Evolutionary conservation across 1,140 invertebrate genomes (phyloP).

Genomic region (Augochlora pura): DNA sequence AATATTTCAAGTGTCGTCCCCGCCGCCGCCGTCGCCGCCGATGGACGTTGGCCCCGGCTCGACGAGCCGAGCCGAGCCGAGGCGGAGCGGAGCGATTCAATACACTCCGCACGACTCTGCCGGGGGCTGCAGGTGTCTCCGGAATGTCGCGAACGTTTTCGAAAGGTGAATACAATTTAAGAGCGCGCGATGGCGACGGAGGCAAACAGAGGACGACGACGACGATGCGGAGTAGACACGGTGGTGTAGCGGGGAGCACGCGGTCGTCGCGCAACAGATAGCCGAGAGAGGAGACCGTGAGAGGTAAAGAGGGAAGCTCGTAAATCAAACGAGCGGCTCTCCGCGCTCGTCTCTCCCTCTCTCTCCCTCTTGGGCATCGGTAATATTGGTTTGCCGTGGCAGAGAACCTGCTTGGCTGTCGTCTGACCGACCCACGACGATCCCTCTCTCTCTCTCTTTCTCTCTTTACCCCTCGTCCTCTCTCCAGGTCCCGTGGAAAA

Average conservation of each 20-base stretch:
- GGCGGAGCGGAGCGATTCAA: slow-evolving; percentile 33
- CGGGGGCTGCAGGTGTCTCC: slow-evolving; percentile 41
- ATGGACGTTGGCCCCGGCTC: slow-evolving; percentile 20
- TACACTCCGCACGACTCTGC: slow-evolving; percentile 26
- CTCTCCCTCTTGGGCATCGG: slow-evolving; percentile 46
- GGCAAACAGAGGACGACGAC: neutral
- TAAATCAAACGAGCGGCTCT: slow-evolving; percentile 52
- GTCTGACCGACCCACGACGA: slow-evolving; percentile 27
- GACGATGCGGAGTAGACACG: neutral
- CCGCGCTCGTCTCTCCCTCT: too few relatives aligned
- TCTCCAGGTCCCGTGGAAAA: neutral
- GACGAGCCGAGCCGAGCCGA: neutral
- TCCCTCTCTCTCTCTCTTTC: neutral
- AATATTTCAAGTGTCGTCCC: slow-evolving; percentile 37
- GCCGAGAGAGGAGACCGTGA: neutral
- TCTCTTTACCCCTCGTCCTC: neutral
- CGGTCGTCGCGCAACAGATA: slow-evolving; percentile 5
- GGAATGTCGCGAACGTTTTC: slow-evolving; percentile 46
- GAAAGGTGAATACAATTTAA: slow-evolving; percentile 61
- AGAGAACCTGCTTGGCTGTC: slow-evolving; percentile 39
- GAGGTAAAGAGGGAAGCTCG: slow-evolving; percentile 15
- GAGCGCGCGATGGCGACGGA: slow-evolving; percentile 10
- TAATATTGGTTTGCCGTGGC: slow-evolving; percentile 49
- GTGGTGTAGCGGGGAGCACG: neutral
- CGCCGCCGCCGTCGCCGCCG: slow-evolving; percentile 17